Base-by-base conservation (phyloP, 1,140 invertebrate species). In the Orchesella cincta region DNA sequence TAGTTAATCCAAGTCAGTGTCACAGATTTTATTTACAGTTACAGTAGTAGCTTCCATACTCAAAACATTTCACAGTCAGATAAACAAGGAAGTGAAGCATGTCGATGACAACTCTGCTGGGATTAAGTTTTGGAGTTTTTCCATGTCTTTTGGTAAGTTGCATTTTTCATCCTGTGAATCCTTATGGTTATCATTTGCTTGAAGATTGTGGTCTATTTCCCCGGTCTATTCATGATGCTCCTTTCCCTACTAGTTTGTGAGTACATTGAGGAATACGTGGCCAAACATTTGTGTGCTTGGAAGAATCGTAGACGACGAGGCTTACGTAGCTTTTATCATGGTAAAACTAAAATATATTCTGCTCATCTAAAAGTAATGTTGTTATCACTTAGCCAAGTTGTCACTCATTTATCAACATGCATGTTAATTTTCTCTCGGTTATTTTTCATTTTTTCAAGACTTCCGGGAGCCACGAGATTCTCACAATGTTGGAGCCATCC, bases 201-300 rank as follows among this genome's bases (percentile, higher is more conserved):
- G 12, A 18, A 16, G 12, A 62, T 5, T 14, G 8, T 62, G 23
- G 23, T 16, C 26, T 16, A 62, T n/a, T n/a, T n/a, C n/a, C n/a
- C n/a, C n/a, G n/a, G n/a, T n/a, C n/a, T n/a, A 14, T 67, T 67
- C 33, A 67, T 67, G 5, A 67, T 67, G 62, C 31, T 67, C 1
- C 31, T 67, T 3, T 67, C 62, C 3, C 31, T 67, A 29, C 26
- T 67, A 1, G 23, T 67, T n/a, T 67, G 62, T 33, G 62, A 67
- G 29, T 67, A 67, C 33, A 67, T 67, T 23, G 62, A 67, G n/a
- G 62, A 67, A 31, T 67, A 67, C 31, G 62, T 67, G 29, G 62
- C 62, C 8, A 67, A 67, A 8, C 62, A 67, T 33, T 67, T 67
- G 62, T 67, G 62, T 67, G 62, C 62, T 3, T 67, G 62, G 62